Conservation (phyloP, 2,113 vertebrate genomes). For the Cinclus mexicanus region DNA sequence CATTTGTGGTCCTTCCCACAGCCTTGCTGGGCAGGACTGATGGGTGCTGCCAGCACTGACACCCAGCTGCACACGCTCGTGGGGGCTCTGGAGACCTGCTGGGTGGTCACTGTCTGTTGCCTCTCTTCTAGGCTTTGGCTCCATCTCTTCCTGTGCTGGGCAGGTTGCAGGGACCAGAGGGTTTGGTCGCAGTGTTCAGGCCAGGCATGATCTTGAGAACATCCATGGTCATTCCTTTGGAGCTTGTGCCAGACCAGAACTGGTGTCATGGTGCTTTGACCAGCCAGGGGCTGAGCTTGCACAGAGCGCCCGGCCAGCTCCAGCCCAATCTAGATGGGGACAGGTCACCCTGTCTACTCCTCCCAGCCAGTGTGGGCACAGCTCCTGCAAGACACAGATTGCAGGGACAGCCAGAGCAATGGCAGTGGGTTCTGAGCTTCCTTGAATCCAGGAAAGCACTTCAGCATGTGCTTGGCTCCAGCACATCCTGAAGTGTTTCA, state of each 20-base stretch:
- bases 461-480: background rate
- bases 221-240: rapidly evolving
- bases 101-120: background rate
- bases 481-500: background rate
- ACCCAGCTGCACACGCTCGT: rapidly evolving
- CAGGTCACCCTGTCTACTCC: background rate
- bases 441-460: background rate
- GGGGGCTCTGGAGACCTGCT: background rate
- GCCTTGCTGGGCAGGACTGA: rapidly evolving
- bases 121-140: background rate
- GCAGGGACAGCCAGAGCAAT: background rate
- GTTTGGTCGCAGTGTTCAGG: background rate
- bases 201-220: background rate
- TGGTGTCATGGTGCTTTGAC: background rate
- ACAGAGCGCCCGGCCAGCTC: background rate
- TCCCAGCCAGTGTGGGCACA: background rate
- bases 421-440: background rate
- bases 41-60: rapidly evolving
- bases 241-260: background rate
- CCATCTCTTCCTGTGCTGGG: rapidly evolving
- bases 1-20: background rate
- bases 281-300: background rate
- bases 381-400: background rate
- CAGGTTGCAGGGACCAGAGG: rapidly evolving
- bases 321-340: background rate